Percentiles rank a stretch among this genome's conserved stretches.
These are phyloP conservation scores for Pachymerium ferrugineum DNA, from an alignment of 2,888 invertebrate species.

Conservation along the genomic window DNA sequence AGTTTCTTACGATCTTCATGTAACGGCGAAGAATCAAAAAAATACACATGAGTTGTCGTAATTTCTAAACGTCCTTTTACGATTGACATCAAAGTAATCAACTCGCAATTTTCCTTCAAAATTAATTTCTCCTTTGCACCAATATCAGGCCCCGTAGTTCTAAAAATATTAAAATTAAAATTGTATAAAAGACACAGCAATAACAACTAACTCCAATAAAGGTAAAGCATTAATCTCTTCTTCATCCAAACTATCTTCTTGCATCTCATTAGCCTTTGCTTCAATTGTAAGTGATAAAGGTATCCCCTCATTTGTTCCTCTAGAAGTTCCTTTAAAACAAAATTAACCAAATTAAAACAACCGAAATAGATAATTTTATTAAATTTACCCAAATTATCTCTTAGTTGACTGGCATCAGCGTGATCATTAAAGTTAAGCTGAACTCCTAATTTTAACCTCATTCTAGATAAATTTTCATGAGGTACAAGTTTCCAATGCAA, in stretches of 20 bases:
- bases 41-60: constrained; percentile 57
- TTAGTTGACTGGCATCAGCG: constrained; percentile 55
- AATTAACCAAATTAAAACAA: not conserved
- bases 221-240: constrained; percentile 47
- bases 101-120: constrained; percentile 58
- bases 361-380: constrained; percentile 28
- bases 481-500: constrained; percentile 57
- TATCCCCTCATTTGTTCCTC: constrained; percentile 32
- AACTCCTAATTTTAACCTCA: constrained; percentile 58
- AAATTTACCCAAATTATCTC: constrained; percentile 55
- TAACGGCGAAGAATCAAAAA: constrained; percentile 56
- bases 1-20: constrained; percentile 48
- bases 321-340: not conserved
- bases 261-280: constrained; percentile 32
- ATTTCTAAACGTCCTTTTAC: constrained; percentile 59
- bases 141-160: not conserved
- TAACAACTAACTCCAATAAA: not conserved
- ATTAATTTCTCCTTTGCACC: constrained; percentile 54
- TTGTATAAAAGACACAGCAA: too few relatives aligned
- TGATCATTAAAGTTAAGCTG: constrained; percentile 56
- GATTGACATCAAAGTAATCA: constrained; percentile 57
- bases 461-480: constrained; percentile 58
- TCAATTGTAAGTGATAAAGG: constrained; percentile 34
- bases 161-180: too few relatives aligned
- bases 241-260: constrained; percentile 50